Evolutionary conservation across 2,888 invertebrate species (phyloP), one percentile per base, ranked within the genome.

Genomic region (Xylocampa areola): DNA sequence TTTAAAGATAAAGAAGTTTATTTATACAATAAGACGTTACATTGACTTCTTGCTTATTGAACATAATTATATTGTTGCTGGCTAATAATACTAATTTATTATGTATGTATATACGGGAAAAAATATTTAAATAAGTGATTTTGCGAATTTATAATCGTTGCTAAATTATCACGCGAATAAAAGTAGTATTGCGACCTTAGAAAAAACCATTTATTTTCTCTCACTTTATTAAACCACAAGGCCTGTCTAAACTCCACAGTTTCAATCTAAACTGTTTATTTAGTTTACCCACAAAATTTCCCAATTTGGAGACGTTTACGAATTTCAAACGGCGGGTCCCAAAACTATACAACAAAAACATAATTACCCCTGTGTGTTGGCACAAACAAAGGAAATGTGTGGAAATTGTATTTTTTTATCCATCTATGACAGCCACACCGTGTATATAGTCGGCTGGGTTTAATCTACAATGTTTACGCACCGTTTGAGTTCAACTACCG

Each of bases 391-490:
- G 75, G 58, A 63, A 77, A 57, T 43, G 49, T 25, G 52, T 64
- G 62, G 62, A 60, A 73, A 76, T 60, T 63, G 70, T 59, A 39
- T 65, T 47, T 69, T 76, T 77, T 66, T 64, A 52, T 75, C 53
- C 67, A 50, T 72, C 68, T 77, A 80, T 81, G 75, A 79, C 73
- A 76, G 76, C 69, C 73, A 76, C 79, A 80, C 77, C 73, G 76
- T 74, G 77, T 83, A 81, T 84, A 81, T 85, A 87, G 82, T 78
- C 81, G 84, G 77, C 64, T 80, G 81, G 72, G 86, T 85, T 89
- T 89, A 88, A 87, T 89, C 84, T 83, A 80, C 82, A 79, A 79
- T 80, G 80, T 89, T 88, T 84, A 87, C 89, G 89, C 82, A 76
- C 80, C 84, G 87, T 88, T 89, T 85, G 79, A 74, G 74, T 79